These are phyloP conservation scores for Halictus quadricinctus DNA, from an alignment of 2,888 invertebrate species.

Conservation along the genomic window DNA sequence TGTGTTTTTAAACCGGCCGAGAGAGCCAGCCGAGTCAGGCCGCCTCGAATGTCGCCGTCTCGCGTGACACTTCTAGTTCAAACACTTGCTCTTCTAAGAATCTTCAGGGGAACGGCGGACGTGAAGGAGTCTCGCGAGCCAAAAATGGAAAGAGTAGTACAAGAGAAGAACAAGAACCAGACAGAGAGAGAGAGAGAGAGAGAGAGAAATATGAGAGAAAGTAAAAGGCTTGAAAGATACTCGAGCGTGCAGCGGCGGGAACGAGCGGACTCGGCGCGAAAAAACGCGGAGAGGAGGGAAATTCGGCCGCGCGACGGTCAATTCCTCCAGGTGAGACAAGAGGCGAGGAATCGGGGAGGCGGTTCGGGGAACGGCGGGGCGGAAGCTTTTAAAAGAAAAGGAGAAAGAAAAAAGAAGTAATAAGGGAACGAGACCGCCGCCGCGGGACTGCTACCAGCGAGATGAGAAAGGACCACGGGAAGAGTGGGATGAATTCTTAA, in stretches of 20 bases:
- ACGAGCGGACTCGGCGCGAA: background rate
- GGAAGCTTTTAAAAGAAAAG: constrained; percentile 17
- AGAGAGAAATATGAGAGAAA: background rate
- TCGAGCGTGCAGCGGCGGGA: background rate
- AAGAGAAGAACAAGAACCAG: background rate
- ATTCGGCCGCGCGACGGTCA: constrained; percentile 28
- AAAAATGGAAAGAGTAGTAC: constrained; percentile 15
- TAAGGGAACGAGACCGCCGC: constrained; percentile 14
- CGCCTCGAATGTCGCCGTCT: constrained; percentile 10
- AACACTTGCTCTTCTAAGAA: background rate
- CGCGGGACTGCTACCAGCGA: background rate
- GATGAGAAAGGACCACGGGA: constrained; percentile 10
- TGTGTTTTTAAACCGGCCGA: background rate
- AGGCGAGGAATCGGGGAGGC: constrained; percentile 2
- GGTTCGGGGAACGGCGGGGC: constrained; percentile 4
- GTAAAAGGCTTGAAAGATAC: background rate
- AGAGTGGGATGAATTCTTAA: constrained; percentile 33
- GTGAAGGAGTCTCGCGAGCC: constrained; percentile 8
- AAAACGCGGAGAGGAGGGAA: background rate
- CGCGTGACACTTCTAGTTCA: background rate
- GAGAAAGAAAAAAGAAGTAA: constrained; percentile 15
- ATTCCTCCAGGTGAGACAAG: constrained; percentile 13
- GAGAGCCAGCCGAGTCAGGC: background rate
- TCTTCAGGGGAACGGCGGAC: background rate
- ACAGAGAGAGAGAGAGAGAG: too few relatives aligned